A percentile compares a stretch with the other conserved stretches of the same genome.
phyloP scores from a whole-genome alignment of 2,888 invertebrate species.

The Mimas tiliae region DNA sequence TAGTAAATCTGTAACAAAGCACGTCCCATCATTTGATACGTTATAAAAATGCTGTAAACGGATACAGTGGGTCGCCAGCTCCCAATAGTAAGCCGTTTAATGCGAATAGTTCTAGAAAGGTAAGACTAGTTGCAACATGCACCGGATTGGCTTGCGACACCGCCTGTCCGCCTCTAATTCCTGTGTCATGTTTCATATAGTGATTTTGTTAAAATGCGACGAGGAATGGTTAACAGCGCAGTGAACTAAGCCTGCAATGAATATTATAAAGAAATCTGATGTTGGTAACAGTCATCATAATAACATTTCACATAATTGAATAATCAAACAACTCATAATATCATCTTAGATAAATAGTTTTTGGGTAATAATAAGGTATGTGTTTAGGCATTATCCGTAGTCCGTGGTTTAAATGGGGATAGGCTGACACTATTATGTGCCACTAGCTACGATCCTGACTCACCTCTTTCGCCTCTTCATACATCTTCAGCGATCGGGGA shows the following conservation, averaged over 20 bases:
- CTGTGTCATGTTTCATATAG: slow-evolving; percentile 24
- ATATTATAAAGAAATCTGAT: neutral
- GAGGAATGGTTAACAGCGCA: neutral
- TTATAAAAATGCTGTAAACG: slow-evolving; percentile 1
- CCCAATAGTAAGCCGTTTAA: slow-evolving; percentile 26
- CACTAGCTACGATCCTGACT: no score
- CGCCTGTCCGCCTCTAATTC: slow-evolving; percentile 31
- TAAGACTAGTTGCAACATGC: slow-evolving; percentile 42
- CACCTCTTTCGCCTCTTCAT: no score
- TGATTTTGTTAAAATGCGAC: neutral
- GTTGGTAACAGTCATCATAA: no score
- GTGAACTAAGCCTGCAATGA: neutral
- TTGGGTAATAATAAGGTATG: no score
- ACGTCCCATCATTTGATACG: neutral
- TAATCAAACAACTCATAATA: no score
- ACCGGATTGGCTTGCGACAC: slow-evolving; percentile 45
- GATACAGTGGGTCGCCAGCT: slow-evolving; percentile 4
- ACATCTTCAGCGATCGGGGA: no score
- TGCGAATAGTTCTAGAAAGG: slow-evolving; percentile 43
- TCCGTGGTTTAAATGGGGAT: no score
- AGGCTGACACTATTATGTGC: no score
- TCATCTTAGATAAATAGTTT: no score
- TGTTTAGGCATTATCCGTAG: no score
- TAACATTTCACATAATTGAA: no score
- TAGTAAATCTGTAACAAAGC: no score